Evolutionary conservation across 2,797 vertebrate genomes (phyloP), one percentile per base, ranked within the genome.

Genomic region (Rousettus madagascariensis): DNA sequence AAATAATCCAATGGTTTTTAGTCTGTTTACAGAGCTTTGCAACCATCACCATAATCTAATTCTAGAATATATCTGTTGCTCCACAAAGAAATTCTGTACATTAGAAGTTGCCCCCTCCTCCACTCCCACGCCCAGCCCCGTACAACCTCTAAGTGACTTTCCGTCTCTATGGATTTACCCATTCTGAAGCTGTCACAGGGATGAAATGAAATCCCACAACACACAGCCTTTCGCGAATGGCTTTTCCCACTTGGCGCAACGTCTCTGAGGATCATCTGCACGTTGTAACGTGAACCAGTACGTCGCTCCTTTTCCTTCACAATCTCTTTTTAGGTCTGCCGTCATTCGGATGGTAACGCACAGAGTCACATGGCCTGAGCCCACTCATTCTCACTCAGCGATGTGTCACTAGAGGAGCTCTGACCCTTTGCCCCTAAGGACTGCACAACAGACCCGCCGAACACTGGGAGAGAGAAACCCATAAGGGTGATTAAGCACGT

Each of bases 361-460:
- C 8, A 28, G 10, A 17, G 46, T 8, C 49, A 19, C 2, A 0
- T 0, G 12, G 41, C 13, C 36, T 12, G 8, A 0, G 49, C 15
- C 49, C 6, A 13, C 49, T 38, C 13, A 20, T 26, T 33, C 17
- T 49, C 3, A 0, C 33, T 36, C 41, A 11, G 49, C 1, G 61
- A 28, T 7, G 46, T 13, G 57, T 15, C 17, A 9, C 57, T n/a
- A 11, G 53, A 17, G 66, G 83, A n/a, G n/a, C 1, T 0, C 41
- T 20, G n/a, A 24, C 26, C 63, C 80, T 53, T n/a, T 26, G 49
- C 33, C 33, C 71, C 72, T 17, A 2, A 16, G 28, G 5, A 4
- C 26, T 3, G 4, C 22, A 41, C 13, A 2, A 3, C 19, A 46
- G 55, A 33, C 16, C 0, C 5, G 24, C 9, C 13, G 49, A 43